Conservation (phyloP, 2,113 vertebrate genomes). For the Oreochromis tanganicae region DNA sequence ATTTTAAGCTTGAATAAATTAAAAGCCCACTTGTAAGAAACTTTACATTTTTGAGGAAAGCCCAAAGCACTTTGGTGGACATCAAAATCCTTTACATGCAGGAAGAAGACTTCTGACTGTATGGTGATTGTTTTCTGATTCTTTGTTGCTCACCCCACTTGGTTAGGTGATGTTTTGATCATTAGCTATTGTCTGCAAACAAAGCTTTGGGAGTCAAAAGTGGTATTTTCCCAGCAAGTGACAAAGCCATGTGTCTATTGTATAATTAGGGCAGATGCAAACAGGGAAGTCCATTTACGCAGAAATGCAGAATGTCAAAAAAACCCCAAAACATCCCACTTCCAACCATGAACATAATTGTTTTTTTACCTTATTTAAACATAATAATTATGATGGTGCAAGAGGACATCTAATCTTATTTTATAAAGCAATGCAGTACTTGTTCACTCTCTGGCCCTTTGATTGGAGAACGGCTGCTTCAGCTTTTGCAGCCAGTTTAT, state of each 20-base stretch:
- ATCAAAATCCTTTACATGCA: neutral
- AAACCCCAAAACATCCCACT: accelerated
- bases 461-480: neutral
- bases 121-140: neutral
- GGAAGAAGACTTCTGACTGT: neutral
- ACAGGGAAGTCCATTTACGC: accelerated
- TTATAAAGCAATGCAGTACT: neutral
- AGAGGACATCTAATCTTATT: neutral
- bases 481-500: neutral
- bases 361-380: neutral
- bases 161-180: neutral
- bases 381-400: neutral
- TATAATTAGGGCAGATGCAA: neutral
- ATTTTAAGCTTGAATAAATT: neutral
- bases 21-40: neutral
- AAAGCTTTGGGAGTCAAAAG: neutral
- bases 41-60: neutral
- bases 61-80: neutral
- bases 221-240: neutral
- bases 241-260: neutral
- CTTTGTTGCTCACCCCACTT: neutral
- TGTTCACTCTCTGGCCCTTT: neutral
- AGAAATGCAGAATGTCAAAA: neutral
- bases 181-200: neutral
- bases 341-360: neutral